Conservation (phyloP, 2,113 vertebrate species). For the Sialia sialis region DNA sequence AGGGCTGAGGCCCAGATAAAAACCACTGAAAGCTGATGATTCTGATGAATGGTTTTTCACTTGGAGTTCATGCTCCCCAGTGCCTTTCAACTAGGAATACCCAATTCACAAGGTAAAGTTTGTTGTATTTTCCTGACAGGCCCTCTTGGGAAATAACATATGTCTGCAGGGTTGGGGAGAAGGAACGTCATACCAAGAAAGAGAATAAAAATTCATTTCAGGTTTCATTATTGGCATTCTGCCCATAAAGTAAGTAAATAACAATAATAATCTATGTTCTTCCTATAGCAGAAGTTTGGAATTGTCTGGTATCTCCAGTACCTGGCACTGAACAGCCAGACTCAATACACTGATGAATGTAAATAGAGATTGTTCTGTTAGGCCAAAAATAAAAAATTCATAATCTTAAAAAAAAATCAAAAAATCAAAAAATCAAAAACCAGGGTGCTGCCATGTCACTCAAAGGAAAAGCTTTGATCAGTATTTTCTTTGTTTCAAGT, state of each 20-base stretch:
- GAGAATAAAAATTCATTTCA: background rate
- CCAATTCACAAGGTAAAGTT: background rate
- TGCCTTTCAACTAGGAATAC: background rate
- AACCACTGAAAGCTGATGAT: background rate
- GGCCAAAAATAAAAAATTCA: background rate
- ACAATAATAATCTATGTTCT: background rate
- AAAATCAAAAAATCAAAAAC: too few relatives aligned
- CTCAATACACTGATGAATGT: background rate
- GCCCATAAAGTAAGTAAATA: background rate
- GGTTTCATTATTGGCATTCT: background rate
- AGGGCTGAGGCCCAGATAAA: background rate
- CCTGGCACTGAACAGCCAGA: background rate
- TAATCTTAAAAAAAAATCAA: background rate
- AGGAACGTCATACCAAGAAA: background rate
- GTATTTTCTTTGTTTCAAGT: background rate
- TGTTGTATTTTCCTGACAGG: background rate
- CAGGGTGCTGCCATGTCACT: background rate
- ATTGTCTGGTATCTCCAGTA: background rate
- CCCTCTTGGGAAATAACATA: fast-evolving
- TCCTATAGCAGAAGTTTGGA: background rate
- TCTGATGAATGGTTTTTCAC: background rate
- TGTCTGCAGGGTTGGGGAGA: background rate
- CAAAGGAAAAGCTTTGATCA: background rate
- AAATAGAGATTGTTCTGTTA: background rate
- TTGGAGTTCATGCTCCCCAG: background rate